These are phyloP conservation scores for Raillietiella orientalis DNA, from an alignment of 2,888 invertebrate species.

Conservation along the genomic window DNA sequence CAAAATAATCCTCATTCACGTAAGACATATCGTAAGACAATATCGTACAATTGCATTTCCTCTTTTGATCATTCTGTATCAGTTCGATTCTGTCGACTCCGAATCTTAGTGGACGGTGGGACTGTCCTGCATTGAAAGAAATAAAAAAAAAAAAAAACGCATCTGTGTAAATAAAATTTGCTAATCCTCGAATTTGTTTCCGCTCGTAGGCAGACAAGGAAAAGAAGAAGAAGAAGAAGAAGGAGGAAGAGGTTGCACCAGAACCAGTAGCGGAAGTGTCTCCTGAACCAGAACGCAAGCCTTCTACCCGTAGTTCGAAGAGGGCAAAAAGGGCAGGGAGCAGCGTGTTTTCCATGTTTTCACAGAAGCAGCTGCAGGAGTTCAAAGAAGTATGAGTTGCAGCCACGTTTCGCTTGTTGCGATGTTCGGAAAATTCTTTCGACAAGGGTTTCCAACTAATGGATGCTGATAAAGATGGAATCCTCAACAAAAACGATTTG, in stretches of 20 bases:
- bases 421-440: slow-evolving; percentile 7
- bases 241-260: slow-evolving; percentile 1
- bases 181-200: too few relatives aligned
- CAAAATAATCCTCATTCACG: too few relatives aligned
- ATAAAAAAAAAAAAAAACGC: too few relatives aligned
- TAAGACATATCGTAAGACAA: too few relatives aligned
- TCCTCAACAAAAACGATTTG: slow-evolving; percentile 59
- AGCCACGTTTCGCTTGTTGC: background rate
- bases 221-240: background rate
- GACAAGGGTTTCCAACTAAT: slow-evolving; percentile 65
- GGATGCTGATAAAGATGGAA: slow-evolving; percentile 81
- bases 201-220: too few relatives aligned
- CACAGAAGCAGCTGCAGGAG: slow-evolving; percentile 79
- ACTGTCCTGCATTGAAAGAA: too few relatives aligned
- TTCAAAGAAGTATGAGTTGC: slow-evolving; percentile 59
- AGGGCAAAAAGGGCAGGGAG: slow-evolving; percentile 34
- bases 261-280: background rate
- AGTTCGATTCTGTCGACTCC: too few relatives aligned
- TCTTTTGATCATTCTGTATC: too few relatives aligned
- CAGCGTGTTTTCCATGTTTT: slow-evolving; percentile 90
- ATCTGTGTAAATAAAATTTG: too few relatives aligned
- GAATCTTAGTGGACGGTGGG: too few relatives aligned
- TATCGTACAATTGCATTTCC: too few relatives aligned
- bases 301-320: slow-evolving; percentile 21
- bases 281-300: background rate